Evolutionary conservation across 2,113 vertebrate species (phyloP).

Genomic region (Zosterops japonicus): DNA sequence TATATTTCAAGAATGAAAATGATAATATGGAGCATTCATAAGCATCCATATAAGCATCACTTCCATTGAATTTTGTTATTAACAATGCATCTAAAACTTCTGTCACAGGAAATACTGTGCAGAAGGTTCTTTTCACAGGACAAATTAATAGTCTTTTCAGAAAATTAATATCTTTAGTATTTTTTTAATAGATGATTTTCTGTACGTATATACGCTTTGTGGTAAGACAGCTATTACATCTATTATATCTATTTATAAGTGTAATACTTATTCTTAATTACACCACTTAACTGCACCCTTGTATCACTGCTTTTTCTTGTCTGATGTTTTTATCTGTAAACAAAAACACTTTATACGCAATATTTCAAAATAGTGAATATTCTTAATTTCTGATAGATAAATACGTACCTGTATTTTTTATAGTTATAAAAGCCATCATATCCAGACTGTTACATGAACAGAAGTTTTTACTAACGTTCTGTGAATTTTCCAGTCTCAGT

Average conservation of each 20-base stretch:
- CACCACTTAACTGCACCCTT: background rate
- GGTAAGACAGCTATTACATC: background rate
- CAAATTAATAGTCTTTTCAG: background rate
- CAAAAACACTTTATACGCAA: background rate
- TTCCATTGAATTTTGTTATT: background rate
- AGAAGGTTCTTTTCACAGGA: background rate
- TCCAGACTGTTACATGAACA: background rate
- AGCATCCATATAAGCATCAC: background rate
- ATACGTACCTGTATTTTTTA: background rate
- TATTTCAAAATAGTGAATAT: background rate
- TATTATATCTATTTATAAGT: background rate
- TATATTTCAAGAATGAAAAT: background rate
- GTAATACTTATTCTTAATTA: background rate
- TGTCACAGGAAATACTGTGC: background rate
- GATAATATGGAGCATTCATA: background rate
- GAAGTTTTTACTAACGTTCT: background rate
- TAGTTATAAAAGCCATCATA: background rate
- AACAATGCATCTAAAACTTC: background rate
- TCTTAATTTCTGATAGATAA: background rate
- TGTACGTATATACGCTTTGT: background rate
- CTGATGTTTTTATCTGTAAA: background rate
- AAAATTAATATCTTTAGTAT: background rate
- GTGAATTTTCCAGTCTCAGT: background rate
- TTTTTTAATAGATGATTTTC: background rate
- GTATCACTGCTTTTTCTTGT: background rate